Conservation (phyloP, 2,888 invertebrate genomes). For the Lasioglossum marginatum region DNA sequence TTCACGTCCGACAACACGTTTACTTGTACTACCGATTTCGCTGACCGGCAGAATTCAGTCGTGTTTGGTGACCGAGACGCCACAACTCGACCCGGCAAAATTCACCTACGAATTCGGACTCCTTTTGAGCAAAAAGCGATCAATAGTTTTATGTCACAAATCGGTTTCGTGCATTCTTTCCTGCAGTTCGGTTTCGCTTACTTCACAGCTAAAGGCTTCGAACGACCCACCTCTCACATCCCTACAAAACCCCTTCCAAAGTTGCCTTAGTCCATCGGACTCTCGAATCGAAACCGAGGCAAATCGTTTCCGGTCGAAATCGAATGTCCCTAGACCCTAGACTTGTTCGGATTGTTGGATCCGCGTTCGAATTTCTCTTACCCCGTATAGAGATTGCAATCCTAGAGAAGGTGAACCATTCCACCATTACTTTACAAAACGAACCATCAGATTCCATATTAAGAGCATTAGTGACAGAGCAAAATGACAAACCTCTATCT, state of each 20-base stretch:
- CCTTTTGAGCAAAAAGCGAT: not conserved
- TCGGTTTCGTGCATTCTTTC: slow-evolving; percentile 58
- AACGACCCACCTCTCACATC: not conserved
- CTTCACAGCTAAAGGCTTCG: slow-evolving; percentile 34
- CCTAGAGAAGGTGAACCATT: too few relatives aligned
- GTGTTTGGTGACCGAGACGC: not conserved
- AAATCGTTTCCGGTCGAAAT: not conserved
- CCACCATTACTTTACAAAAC: not conserved
- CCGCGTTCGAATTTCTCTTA: not conserved
- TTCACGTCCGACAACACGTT: not conserved
- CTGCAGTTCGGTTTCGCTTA: slow-evolving; percentile 38
- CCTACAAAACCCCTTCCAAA: not conserved
- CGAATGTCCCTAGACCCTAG: not conserved
- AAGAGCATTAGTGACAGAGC: too few relatives aligned
- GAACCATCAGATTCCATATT: not conserved
- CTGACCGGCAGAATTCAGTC: not conserved
- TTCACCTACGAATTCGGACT: not conserved
- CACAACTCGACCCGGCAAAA: not conserved
- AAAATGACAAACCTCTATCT: not conserved
- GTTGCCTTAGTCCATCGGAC: slow-evolving; percentile 57
- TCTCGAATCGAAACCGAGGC: not conserved
- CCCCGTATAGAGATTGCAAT: too few relatives aligned
- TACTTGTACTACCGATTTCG: slow-evolving; percentile 17
- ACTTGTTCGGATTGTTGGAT: not conserved
- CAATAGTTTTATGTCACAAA: slow-evolving; percentile 8